These are phyloP conservation scores for Drosophila ochracea DNA, from an alignment of 2,888 invertebrate species.

Conservation along the genomic window DNA sequence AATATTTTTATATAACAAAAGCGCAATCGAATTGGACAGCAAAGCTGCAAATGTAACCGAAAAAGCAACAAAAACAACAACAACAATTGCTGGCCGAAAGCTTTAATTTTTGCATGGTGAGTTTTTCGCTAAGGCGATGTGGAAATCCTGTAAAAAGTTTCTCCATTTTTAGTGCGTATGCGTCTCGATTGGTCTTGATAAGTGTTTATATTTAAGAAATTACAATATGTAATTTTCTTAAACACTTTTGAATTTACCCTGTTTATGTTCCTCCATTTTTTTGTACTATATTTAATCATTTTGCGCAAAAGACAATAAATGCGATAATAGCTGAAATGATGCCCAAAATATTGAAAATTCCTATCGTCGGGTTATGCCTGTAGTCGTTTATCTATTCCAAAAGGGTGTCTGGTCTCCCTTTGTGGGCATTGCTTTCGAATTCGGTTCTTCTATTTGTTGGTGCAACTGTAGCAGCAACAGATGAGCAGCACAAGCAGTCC, in stretches of 20 bases:
- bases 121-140: slow-evolving; percentile 19
- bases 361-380: not conserved
- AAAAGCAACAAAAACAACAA: slow-evolving; percentile 12
- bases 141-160: not conserved
- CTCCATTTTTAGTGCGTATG: not conserved
- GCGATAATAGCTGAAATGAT: not conserved
- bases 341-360: not conserved
- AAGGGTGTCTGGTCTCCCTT: not conserved
- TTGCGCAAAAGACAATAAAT: not conserved
- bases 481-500: slow-evolving; percentile 24
- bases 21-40: slow-evolving; percentile 33
- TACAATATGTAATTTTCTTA: not conserved
- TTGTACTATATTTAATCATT: not conserved
- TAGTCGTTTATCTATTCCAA: not conserved
- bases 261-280: not conserved
- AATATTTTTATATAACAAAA: slow-evolving; percentile 12
- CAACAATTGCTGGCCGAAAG: slow-evolving; percentile 18
- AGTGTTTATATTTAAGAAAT: not conserved
- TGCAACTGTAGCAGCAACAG: slow-evolving; percentile 42
- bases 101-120: slow-evolving; percentile 42
- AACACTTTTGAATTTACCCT: not conserved
- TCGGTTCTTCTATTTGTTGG: slow-evolving; percentile 9
- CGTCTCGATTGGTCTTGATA: not conserved
- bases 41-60: slow-evolving; percentile 13
- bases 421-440: not conserved